These are phyloP conservation scores for Ophion costatus DNA, from an alignment of 2,888 invertebrate genomes.

Conservation along the genomic window DNA sequence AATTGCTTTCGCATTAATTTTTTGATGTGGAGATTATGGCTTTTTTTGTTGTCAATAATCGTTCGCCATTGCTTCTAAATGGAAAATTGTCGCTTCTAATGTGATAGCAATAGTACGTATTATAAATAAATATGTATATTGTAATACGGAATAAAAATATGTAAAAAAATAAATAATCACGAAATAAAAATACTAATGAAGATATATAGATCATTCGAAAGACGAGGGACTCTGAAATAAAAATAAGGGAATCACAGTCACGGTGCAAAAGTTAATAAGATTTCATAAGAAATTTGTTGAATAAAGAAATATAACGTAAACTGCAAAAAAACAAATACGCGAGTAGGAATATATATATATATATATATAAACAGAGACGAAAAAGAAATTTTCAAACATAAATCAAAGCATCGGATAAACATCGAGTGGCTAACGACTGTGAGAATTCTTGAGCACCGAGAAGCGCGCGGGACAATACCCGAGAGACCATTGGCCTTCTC, in stretches of 20 bases:
- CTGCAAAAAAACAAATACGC: too few species aligned
- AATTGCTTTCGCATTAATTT: not conserved
- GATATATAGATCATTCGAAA: too few species aligned
- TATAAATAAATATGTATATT: too few species aligned
- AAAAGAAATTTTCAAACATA: not conserved
- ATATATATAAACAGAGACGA: not conserved
- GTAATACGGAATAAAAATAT: not conserved
- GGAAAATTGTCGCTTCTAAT: not conserved
- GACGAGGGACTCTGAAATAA: too few species aligned
- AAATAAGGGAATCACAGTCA: too few species aligned
- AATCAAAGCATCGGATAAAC: not conserved
- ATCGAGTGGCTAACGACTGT: constrained; percentile 27
- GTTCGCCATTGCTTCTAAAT: not conserved
- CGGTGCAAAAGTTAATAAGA: too few species aligned
- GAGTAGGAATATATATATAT: not conserved
- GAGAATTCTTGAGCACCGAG: not conserved
- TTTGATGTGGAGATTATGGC: not conserved
- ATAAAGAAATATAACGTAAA: too few species aligned
- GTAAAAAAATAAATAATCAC: not conserved
- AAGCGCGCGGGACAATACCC: constrained; percentile 2
- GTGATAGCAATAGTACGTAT: too few species aligned
- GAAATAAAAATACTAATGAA: too few species aligned
- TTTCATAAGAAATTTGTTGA: too few species aligned
- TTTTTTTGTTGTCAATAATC: too few species aligned
- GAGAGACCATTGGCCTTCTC: constrained; percentile 25